Evolutionary conservation across 2,888 invertebrate species (phyloP), one percentile per base, ranked within the genome.

Genomic region (Caenorhabditis imperialis): DNA sequence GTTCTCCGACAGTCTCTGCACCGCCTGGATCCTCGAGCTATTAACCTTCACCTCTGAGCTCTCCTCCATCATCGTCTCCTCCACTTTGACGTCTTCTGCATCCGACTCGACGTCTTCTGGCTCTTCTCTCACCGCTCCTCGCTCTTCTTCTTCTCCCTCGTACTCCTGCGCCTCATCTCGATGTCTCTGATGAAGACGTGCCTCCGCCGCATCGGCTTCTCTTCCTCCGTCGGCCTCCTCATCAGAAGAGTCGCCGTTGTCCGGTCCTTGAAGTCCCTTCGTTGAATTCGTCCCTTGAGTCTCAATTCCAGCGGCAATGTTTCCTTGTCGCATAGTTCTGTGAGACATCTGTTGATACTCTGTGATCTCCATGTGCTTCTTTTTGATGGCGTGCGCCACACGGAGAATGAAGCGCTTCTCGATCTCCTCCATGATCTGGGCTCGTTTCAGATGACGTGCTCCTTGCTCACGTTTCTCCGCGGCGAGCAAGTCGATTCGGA

Each of bases 401-500:
- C 58, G 44, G n/a, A 69, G 65, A 40, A 82, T 74, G 63, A 90
- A 89, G 2, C 78, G 82, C 16, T 84, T 91, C 86, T 94, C 93
- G 90, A 96, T 61, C 38, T 71, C 65, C 53, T 75, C 60, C 73
- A 88, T 75, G 33, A 88, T 82, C 6, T 33, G 40, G 1, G 50
- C 3, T 7, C 85, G 93, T 54, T 91, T 92, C 1, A 94, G 91
- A 53, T 86, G 84, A 12, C 91, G 90, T 82, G 92, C 93, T 54
- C 93, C 92, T 2, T 92, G 91, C 83, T 92, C 92, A 87, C 96
- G 96, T 33, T 91, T 92, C 22, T 91, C 90, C 42, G 92, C 90
- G 0, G 94, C 93, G 58, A 96, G 90, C 37, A 87, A 70, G 37
- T 85, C 82, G 40, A 87, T 58, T 7, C 78, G 77, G 4, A 87